Evolutionary conservation across 2,113 vertebrate genomes (phyloP).

Genomic region (Cyrtonyx montezumae): DNA sequence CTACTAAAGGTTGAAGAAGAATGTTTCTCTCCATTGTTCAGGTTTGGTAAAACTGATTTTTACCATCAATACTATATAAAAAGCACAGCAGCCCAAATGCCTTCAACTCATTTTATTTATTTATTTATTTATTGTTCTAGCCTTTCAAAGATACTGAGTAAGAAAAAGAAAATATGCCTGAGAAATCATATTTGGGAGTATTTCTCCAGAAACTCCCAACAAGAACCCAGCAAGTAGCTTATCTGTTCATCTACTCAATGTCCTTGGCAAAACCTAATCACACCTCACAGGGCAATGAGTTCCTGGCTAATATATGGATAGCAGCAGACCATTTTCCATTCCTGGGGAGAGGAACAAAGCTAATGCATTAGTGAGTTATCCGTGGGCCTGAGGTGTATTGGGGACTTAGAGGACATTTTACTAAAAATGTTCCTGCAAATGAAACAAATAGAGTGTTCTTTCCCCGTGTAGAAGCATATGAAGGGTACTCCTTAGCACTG

Average conservation of each 20-base stretch:
- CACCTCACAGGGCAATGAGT: background rate
- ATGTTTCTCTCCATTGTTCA: background rate
- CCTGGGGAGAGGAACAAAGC: slow-evolving; percentile 17
- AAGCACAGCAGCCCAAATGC: background rate
- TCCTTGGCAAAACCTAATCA: slow-evolving; percentile 9
- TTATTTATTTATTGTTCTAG: background rate
- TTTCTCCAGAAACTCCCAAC: background rate
- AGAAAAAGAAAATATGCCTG: background rate
- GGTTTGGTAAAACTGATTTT: background rate
- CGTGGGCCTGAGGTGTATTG: background rate
- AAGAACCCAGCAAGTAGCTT: background rate
- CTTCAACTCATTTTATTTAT: background rate
- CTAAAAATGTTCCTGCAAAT: background rate
- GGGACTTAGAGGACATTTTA: background rate
- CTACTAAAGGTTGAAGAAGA: background rate
- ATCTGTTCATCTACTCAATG: slow-evolving; percentile 14
- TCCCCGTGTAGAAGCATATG: background rate
- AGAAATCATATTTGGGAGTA: background rate
- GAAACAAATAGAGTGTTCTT: background rate
- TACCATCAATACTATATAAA: background rate
- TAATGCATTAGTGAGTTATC: background rate
- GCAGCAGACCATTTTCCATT: slow-evolving; percentile 43
- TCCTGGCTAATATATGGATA: background rate
- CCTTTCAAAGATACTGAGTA: background rate
- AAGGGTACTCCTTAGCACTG: background rate